Base-by-base conservation (phyloP, 2,888 invertebrate genomes). In the Pristionchus entomophagus region DNA sequence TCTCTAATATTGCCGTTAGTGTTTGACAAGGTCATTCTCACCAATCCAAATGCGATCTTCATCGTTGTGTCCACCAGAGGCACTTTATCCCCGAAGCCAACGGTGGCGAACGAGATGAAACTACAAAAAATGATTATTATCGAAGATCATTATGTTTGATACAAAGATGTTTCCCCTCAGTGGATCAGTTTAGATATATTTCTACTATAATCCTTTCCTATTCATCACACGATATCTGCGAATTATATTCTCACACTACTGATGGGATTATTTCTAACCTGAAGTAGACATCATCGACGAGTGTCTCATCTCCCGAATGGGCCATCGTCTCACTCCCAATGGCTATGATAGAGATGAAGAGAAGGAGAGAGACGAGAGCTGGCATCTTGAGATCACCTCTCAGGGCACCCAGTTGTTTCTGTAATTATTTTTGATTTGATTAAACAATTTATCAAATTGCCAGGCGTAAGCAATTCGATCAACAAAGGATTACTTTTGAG, bases 61-160 rank as follows among this genome's bases (percentile, higher is more conserved):
- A 59, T 4, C 12, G 41, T 82, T 1, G 35, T 59, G 26, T 59
- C 41, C 59, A 82, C 56, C 6, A 59, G 26, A 4, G 83, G 83
- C 10, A 84, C 49, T 14, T 65, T 45, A 65, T 84, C 83, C 1
- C 83, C 83, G 65, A 49, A 84, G 2, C 83, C 83, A 26, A 84
- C 65, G 19, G 83, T 84, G 3, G 83, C 49, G 83, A 84, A 84
- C 6, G 65, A 45, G 29, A 84, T 84, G 83, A 84, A 84, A 84
- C 83, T 84, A 65, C 0, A n/a, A n/a, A n/a, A 29, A 22, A 80
- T 22, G 49, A n/a, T 5, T 78, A 26, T 32, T 29, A 22, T 59
- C 19, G n/a, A n/a, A n/a, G n/a, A n/a, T n/a, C n/a, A n/a, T n/a
- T n/a, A n/a, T n/a, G n/a, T n/a, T n/a, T n/a, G n/a, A n/a, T n/a